Conservation (phyloP, 2,888 invertebrate species). For the Tipula unca region DNA sequence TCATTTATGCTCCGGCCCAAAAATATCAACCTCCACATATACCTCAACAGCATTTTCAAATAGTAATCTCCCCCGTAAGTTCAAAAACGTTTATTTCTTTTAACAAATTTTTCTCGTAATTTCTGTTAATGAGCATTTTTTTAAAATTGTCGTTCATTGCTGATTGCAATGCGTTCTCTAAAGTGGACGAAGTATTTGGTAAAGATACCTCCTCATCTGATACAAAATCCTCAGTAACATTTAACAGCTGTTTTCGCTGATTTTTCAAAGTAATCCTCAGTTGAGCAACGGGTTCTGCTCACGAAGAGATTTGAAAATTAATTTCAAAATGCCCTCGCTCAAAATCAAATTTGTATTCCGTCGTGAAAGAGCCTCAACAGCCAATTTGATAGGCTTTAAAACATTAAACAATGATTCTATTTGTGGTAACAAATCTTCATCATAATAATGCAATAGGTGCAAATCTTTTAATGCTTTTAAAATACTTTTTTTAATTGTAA, state of each 20-base stretch:
- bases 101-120: no score
- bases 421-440: constrained; percentile 10
- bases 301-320: constrained; percentile 14
- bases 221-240: background rate
- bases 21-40: no score
- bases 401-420: constrained; percentile 15
- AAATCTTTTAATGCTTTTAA: no score
- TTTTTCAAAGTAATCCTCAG: background rate
- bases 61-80: no score
- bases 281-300: background rate
- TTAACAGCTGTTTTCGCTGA: background rate
- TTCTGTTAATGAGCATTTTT: no score
- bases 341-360: constrained; percentile 1
- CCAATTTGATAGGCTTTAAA: constrained; percentile 19
- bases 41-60: no score
- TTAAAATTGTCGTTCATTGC: no score
- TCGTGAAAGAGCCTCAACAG: background rate
- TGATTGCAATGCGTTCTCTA: background rate
- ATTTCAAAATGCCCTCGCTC: constrained; percentile 20
- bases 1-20: no score
- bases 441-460: no score
- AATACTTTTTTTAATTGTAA: no score
- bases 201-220: background rate
- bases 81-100: no score
- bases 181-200: no score